These are phyloP conservation scores for Drosophila borealis DNA, from an alignment of 2,888 invertebrate species.

Conservation along the genomic window DNA sequence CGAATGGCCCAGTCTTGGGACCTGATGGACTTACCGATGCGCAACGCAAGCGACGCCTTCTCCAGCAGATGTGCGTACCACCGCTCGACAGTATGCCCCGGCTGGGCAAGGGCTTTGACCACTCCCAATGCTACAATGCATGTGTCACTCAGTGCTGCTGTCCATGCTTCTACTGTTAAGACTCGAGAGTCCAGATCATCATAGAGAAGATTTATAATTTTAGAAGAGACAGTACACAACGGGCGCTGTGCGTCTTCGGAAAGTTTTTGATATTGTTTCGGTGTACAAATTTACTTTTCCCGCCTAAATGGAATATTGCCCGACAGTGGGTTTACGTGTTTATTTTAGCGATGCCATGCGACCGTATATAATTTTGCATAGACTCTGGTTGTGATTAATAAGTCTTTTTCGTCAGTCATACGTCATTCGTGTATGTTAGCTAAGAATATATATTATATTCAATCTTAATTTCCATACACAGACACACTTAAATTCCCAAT, in stretches of 20 bases:
- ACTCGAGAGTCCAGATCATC: not conserved
- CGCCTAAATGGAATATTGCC: not conserved
- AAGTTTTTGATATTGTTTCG: not conserved
- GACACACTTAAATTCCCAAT: no score
- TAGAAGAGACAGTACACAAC: not conserved
- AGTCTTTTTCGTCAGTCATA: no score
- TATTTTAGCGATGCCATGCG: no score
- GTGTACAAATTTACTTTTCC: not conserved
- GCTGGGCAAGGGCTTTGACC: conserved; percentile 61
- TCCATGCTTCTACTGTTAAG: conserved; percentile 21
- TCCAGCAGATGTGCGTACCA: conserved; percentile 56
- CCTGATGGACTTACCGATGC: conserved; percentile 49
- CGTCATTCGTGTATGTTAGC: no score
- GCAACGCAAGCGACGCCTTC: conserved; percentile 45
- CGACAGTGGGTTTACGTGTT: not conserved
- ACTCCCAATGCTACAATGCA: conserved; percentile 24
- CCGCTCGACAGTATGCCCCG: conserved; percentile 67
- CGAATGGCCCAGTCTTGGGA: conserved; percentile 28
- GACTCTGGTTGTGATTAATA: no score
- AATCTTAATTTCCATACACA: no score
- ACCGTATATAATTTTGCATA: no score
- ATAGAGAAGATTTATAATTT: not conserved
- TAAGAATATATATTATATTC: no score
- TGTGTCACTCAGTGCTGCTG: conserved; percentile 19
- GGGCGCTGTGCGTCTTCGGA: not conserved